These are phyloP conservation scores for Macrotis lagotis DNA, from an alignment of 2,113 vertebrate genomes.

Conservation along the genomic window DNA sequence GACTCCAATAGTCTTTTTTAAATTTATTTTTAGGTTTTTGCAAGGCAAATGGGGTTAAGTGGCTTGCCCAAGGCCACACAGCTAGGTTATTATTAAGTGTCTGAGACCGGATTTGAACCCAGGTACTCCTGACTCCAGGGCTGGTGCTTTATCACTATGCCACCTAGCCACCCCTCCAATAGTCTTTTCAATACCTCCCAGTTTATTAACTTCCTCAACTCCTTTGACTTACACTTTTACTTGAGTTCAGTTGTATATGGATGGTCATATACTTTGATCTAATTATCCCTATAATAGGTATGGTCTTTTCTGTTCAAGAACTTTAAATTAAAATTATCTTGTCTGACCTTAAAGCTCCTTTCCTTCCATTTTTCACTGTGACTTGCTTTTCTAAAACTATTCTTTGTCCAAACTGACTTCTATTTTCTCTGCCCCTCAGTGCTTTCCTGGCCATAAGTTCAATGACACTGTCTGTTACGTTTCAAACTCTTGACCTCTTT, in stretches of 20 bases:
- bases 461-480: not conserved
- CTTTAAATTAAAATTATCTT: not conserved
- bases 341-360: not conserved
- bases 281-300: not conserved
- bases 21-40: too few relatives aligned
- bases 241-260: not conserved
- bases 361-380: not conserved
- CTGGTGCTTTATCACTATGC: too few relatives aligned
- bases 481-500: not conserved
- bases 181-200: not conserved
- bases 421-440: not conserved
- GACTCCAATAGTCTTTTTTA: not conserved
- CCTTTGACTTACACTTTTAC: not conserved
- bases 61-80: too few relatives aligned
- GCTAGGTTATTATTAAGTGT: too few relatives aligned
- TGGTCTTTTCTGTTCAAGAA: not conserved
- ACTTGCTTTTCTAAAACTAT: not conserved
- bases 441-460: not conserved
- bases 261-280: not conserved
- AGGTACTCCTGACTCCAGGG: too few relatives aligned
- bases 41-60: too few relatives aligned
- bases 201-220: not conserved
- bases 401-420: not conserved
- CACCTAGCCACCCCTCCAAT: too few relatives aligned
- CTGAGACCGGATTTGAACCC: too few relatives aligned